Conservation (phyloP, 2,888 invertebrate species). For the Halocaridina rubra region DNA sequence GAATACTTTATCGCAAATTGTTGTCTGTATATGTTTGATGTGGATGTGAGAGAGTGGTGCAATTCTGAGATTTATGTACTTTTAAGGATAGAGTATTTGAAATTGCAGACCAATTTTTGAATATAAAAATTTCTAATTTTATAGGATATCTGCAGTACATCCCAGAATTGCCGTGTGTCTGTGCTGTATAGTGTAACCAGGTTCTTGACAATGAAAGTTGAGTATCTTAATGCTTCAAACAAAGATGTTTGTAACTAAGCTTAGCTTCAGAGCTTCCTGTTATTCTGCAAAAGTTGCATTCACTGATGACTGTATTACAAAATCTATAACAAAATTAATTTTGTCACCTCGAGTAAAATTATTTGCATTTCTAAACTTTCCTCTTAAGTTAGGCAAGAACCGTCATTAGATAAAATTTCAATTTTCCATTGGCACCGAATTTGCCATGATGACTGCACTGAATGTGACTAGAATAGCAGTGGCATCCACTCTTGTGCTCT, state of each 20-base stretch:
- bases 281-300: constrained; percentile 15
- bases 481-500: constrained; percentile 19
- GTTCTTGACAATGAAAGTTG: neutral
- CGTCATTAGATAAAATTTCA: too few relatives aligned
- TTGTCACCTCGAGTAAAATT: too few relatives aligned
- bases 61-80: neutral
- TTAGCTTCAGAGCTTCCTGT: constrained; percentile 12
- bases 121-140: too few relatives aligned
- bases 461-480: neutral
- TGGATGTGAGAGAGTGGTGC: neutral
- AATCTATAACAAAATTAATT: too few relatives aligned
- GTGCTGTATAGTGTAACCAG: constrained; percentile 16
- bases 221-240: constrained; percentile 19
- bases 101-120: too few relatives aligned
- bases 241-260: constrained; percentile 25
- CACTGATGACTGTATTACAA: too few relatives aligned
- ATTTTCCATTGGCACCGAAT: too few relatives aligned
- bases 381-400: too few relatives aligned
- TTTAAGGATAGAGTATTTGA: too few relatives aligned
- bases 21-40: neutral
- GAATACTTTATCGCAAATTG: constrained; percentile 12
- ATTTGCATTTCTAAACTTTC: too few relatives aligned
- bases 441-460: neutral
- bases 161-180: neutral
- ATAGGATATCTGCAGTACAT: too few relatives aligned